Percentiles rank a stretch among this genome's conserved stretches.
phyloP scores from a whole-genome alignment of 2,113 vertebrate genomes.

The Myanophis thanlyinensis region DNA sequence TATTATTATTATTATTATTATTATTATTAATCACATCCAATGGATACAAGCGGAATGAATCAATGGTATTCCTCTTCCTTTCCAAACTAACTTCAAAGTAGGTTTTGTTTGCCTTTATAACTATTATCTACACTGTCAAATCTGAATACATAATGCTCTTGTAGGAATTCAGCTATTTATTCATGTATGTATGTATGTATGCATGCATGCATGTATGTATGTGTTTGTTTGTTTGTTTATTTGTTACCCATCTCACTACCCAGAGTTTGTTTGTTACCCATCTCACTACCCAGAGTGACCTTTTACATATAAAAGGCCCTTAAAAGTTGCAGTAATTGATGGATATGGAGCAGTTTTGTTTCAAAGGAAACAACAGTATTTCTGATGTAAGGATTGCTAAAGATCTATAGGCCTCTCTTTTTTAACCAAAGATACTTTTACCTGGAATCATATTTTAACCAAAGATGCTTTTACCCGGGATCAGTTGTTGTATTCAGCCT shows the following conservation, averaged over 20 bases:
- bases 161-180: not conserved
- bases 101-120: not conserved
- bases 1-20: no score
- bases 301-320: not conserved
- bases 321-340: not conserved
- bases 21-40: not conserved
- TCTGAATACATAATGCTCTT: not conserved
- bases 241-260: not conserved
- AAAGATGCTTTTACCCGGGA: no score
- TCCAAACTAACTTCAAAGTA: not conserved
- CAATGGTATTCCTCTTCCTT: not conserved
- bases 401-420: not conserved
- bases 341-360: not conserved
- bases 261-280: not conserved
- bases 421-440: not conserved
- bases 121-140: not conserved
- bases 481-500: no score
- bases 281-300: not conserved
- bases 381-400: not conserved
- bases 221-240: not conserved
- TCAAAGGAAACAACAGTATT: not conserved
- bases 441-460: no score
- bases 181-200: no score
- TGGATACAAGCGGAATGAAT: not conserved
- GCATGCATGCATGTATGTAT: no score